phyloP scores from a whole-genome alignment of 2,797 vertebrate species.

The Pseudomugil tenellus region DNA sequence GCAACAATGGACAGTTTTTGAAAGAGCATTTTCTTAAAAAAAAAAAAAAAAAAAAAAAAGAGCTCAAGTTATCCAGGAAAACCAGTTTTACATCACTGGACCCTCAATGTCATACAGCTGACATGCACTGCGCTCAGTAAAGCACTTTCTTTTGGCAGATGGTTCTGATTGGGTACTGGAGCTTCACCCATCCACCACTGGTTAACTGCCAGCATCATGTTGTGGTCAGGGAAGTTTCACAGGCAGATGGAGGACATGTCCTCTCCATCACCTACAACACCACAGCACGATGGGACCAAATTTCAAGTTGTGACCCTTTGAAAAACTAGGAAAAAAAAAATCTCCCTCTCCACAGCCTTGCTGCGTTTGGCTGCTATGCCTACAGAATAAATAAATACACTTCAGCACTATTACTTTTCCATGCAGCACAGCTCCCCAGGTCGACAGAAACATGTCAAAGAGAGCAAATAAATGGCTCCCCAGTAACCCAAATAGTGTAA shows the following conservation, averaged over 20 bases:
- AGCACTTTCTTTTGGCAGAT: neutral
- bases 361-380: conserved; percentile 62
- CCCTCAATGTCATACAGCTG: neutral
- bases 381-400: conserved; percentile 76
- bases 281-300: conserved; percentile 38
- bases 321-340: conserved; percentile 31
- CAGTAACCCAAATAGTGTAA: conserved; percentile 78
- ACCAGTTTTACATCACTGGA: conserved; percentile 23
- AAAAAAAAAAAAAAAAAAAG: too few species aligned
- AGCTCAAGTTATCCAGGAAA: conserved; percentile 4
- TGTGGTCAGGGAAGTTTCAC: conserved; percentile 28
- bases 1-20: conserved; percentile 18
- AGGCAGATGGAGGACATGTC: conserved; percentile 66
- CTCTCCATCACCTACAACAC: conserved; percentile 51
- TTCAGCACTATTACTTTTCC: conserved; percentile 67
- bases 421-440: conserved; percentile 45
- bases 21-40: neutral
- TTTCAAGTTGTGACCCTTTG: conserved; percentile 28
- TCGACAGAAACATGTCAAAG: conserved; percentile 73
- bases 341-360: conserved; percentile 29
- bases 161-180: conserved; percentile 14
- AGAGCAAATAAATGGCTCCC: conserved; percentile 78
- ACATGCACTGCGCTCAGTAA: neutral
- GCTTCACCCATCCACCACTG: conserved; percentile 14
- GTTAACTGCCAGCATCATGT: conserved; percentile 42